Percentiles rank a stretch among this genome's conserved stretches.
These are phyloP conservation scores for Ispidina lecontei DNA, from an alignment of 2,797 vertebrate genomes.

Conservation along the genomic window DNA sequence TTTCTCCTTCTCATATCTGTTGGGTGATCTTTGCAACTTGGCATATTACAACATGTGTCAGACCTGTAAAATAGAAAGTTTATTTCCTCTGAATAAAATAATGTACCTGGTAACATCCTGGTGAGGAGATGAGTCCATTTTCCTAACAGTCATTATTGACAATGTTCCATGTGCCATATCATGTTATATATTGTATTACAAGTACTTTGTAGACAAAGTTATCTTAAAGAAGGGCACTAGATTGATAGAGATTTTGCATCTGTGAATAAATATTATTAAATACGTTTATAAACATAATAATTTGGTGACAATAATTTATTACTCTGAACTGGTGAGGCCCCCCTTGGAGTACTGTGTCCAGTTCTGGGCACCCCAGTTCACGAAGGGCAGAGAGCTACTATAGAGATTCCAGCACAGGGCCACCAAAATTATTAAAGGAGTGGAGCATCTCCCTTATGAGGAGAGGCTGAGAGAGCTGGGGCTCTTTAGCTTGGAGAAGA, in stretches of 20 bases:
- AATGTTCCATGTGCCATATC: fast-evolving
- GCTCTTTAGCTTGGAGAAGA: no score
- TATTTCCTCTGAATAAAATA: neutral
- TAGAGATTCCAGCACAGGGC: no score
- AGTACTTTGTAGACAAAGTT: neutral
- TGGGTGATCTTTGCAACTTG: neutral
- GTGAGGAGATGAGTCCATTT: neutral
- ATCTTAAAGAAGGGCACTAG: neutral
- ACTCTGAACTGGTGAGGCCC: no score
- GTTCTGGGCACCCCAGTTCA: no score
- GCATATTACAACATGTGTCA: neutral
- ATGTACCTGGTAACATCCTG: neutral
- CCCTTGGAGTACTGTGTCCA: no score
- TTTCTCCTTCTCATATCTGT: neutral
- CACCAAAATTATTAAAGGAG: no score
- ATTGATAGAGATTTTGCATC: neutral
- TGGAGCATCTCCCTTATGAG: no score
- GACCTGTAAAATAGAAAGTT: neutral
- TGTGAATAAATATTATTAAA: neutral
- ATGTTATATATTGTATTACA: neutral
- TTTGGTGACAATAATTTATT: neutral
- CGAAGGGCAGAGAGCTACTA: no score
- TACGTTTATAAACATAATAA: neutral
- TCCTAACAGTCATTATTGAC: neutral
- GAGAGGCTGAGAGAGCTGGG: no score